These are phyloP conservation scores for Apamea monoglypha DNA, from an alignment of 2,888 invertebrate species.

Conservation along the genomic window DNA sequence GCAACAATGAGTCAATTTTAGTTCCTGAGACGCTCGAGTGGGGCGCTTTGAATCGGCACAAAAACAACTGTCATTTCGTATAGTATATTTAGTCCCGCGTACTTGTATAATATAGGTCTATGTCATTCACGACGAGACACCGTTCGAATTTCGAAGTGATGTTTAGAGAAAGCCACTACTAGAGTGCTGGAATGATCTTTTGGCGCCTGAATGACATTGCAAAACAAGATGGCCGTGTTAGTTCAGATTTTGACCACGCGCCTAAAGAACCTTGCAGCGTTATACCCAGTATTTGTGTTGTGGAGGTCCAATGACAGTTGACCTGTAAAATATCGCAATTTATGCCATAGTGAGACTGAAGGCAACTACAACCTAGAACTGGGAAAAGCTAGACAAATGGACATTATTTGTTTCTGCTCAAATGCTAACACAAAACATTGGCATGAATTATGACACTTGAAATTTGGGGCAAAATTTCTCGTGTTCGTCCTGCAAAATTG, in stretches of 20 bases:
- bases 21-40: too few relatives aligned
- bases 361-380: neutral
- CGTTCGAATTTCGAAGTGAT: neutral
- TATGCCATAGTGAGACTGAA: neutral
- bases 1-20: too few relatives aligned
- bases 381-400: slow-evolving; percentile 6
- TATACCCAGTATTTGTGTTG: neutral
- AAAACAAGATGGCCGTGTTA: too few relatives aligned
- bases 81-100: too few relatives aligned
- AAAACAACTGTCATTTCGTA: too few relatives aligned
- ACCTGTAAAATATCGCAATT: slow-evolving; percentile 2
- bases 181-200: too few relatives aligned
- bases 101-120: too few relatives aligned
- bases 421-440: slow-evolving; percentile 16
- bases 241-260: too few relatives aligned
- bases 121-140: too few relatives aligned
- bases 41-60: too few relatives aligned
- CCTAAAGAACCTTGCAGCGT: neutral
- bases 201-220: too few relatives aligned
- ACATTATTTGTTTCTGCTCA: slow-evolving; percentile 1
- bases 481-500: neutral
- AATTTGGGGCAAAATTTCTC: neutral
- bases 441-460: neutral
- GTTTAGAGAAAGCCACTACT: too few relatives aligned
- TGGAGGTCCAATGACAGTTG: neutral